These are phyloP conservation scores for Arenaria interpres DNA, from an alignment of 2,113 vertebrate species.

Conservation along the genomic window DNA sequence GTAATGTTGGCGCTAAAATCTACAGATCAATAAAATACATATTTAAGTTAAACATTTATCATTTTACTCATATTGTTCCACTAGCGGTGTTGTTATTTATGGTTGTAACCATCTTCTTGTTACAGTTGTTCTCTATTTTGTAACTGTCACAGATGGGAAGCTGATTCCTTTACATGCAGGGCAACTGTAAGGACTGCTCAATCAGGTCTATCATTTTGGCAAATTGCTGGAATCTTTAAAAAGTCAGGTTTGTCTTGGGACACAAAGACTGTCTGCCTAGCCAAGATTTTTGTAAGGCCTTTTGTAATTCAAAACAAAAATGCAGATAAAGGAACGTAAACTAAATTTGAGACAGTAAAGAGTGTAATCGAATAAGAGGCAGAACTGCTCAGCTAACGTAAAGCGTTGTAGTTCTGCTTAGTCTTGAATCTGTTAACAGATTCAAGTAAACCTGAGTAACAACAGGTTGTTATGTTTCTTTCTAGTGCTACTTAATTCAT, in stretches of 20 bases:
- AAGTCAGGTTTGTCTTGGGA: background rate
- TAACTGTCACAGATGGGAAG: background rate
- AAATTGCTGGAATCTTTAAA: background rate
- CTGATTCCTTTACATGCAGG: background rate
- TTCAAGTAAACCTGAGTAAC: too few relatives aligned
- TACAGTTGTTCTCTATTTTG: background rate
- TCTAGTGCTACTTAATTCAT: background rate
- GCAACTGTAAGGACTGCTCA: background rate
- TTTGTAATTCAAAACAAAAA: background rate
- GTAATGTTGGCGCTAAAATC: background rate
- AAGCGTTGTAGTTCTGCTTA: background rate
- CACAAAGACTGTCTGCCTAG: background rate
- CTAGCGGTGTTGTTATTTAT: background rate
- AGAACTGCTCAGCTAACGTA: background rate
- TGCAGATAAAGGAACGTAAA: background rate
- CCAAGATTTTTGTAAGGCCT: background rate
- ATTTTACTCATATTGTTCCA: background rate
- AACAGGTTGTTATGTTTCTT: background rate
- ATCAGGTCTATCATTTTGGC: background rate
- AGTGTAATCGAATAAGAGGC: background rate
- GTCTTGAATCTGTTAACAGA: background rate
- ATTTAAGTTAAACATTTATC: background rate
- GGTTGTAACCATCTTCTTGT: background rate
- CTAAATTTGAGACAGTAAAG: background rate
- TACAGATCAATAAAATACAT: background rate